These are phyloP conservation scores for Hypsibius dujardini DNA, from an alignment of 1,140 invertebrate species.

Conservation along the genomic window DNA sequence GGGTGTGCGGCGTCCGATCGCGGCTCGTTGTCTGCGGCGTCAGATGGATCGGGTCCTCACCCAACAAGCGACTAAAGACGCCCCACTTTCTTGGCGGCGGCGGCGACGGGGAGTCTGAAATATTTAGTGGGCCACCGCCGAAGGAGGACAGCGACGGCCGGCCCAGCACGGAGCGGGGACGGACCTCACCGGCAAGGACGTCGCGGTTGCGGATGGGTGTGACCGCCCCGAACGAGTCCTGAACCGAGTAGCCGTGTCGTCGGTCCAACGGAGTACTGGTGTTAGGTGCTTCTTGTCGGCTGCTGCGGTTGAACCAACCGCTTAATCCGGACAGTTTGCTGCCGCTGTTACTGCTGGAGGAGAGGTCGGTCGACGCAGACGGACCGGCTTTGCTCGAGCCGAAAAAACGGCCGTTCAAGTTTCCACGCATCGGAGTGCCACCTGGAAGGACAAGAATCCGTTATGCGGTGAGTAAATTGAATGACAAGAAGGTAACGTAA, in stretches of 20 bases:
- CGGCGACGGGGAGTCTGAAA: neutral
- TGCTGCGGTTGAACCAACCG: neutral
- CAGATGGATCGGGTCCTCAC: neutral
- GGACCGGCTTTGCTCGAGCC: neutral
- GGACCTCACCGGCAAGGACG: neutral
- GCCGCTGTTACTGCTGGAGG: neutral
- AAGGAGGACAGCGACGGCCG: neutral
- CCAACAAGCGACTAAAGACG: neutral
- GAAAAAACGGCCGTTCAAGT: neutral
- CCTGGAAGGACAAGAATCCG: neutral
- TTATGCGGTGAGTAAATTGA: neutral
- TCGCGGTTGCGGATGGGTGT: constrained; percentile 1
- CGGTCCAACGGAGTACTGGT: neutral
- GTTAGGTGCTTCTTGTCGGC: neutral
- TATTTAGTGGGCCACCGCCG: neutral
- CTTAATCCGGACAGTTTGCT: neutral
- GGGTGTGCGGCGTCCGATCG: neutral
- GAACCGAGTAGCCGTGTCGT: neutral
- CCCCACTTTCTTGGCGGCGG: neutral
- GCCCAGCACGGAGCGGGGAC: neutral
- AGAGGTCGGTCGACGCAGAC: neutral
- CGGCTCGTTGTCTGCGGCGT: neutral
- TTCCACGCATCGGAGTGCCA: neutral
- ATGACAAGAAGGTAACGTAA: neutral
- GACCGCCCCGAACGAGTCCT: constrained; percentile 5